Percentiles rank a stretch among this genome's conserved stretches.
Evolutionary conservation across 2,797 vertebrate genomes (phyloP).

Genomic region (Selene dorsalis): DNA sequence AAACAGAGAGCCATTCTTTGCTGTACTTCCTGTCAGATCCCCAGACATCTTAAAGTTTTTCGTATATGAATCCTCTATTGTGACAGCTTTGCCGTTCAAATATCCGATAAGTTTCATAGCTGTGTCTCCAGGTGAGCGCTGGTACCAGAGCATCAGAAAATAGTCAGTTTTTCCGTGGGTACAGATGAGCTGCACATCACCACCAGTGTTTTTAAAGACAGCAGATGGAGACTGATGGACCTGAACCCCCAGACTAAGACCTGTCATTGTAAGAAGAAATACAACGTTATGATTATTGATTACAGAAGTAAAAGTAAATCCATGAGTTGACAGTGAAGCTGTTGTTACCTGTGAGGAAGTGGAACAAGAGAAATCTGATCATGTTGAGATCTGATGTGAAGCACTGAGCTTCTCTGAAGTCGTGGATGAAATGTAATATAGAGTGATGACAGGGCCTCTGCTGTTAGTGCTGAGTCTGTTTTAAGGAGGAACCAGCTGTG

Average conservation of each 20-base stretch:
- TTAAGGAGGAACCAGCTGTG: neutral
- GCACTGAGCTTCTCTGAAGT: neutral
- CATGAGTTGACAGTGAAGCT: rapidly evolving
- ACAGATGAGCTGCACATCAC: conserved; percentile 32
- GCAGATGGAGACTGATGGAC: conserved; percentile 40
- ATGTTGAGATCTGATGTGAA: conserved; percentile 3
- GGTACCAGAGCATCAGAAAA: conserved; percentile 63
- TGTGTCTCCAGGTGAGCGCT: neutral
- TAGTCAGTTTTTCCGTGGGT: conserved; percentile 35
- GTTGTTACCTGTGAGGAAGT: conserved; percentile 46
- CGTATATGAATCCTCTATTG: neutral
- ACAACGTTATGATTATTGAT: neutral
- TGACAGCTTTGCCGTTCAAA: neutral
- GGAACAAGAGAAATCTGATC: conserved; percentile 2
- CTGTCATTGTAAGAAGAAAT: neutral
- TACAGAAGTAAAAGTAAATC: neutral
- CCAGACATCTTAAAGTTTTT: conserved; percentile 9
- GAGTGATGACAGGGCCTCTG: neutral
- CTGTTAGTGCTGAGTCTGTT: neutral
- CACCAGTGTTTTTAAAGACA: conserved; percentile 8
- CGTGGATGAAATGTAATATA: neutral
- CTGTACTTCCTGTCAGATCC: neutral
- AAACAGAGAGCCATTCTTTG: conserved; percentile 12
- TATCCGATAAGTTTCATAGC: conserved; percentile 54
- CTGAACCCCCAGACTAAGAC: conserved; percentile 24